Percentiles rank a stretch among this genome's conserved stretches.
Conservation (phyloP, 2,888 invertebrate species). For the Thelaira solivaga region DNA sequence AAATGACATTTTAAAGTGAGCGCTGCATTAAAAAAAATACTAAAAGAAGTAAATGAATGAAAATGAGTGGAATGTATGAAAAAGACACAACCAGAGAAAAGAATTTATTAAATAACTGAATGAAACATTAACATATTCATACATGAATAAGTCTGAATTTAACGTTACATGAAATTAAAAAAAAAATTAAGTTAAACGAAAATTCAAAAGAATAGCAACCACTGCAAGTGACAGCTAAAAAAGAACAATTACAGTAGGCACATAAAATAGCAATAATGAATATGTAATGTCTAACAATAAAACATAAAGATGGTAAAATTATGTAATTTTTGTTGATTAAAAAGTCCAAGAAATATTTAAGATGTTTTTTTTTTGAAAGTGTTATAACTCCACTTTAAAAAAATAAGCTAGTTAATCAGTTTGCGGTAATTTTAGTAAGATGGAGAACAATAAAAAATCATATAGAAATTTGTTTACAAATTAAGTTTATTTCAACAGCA, state of each 20-base stretch:
- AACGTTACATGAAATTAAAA: background rate
- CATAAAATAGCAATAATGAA: conserved; percentile 20
- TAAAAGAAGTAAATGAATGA: conserved; percentile 5
- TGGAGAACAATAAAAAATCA: background rate
- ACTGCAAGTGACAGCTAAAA: conserved; percentile 8
- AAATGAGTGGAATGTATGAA: background rate
- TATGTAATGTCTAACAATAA: no score
- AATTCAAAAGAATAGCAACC: background rate
- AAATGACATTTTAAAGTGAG: conserved; percentile 49
- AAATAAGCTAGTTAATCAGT: no score
- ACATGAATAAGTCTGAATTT: conserved; percentile 10
- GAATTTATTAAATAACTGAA: conserved; percentile 37
- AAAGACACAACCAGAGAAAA: conserved; percentile 29
- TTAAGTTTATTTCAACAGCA: background rate
- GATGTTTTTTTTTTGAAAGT: no score
- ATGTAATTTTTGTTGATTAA: no score
- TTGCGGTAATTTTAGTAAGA: no score
- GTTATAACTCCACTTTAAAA: no score
- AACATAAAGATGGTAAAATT: conserved; percentile 13
- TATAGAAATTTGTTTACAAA: background rate
- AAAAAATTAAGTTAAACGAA: background rate
- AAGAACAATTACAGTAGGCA: conserved; percentile 3
- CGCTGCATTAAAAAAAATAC: background rate
- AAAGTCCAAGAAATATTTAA: no score
- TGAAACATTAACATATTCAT: conserved; percentile 35